Conservation (phyloP, 2,888 invertebrate genomes). For the Tetragonula carbonaria region DNA sequence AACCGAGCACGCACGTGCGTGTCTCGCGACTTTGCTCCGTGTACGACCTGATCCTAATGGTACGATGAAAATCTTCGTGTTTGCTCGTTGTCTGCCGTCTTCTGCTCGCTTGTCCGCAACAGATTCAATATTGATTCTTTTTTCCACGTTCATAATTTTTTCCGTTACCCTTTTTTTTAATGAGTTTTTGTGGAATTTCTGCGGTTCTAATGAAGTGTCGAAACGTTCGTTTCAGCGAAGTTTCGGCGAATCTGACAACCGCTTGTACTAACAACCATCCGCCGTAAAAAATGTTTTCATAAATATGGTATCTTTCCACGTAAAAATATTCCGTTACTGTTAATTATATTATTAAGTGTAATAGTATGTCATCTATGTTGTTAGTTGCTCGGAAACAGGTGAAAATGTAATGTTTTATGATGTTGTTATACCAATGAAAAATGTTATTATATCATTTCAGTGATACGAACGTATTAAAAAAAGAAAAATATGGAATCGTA, state of each 20-base stretch:
- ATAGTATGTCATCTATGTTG: background rate
- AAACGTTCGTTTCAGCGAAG: background rate
- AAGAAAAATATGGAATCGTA: background rate
- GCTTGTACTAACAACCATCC: no score
- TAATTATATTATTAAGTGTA: background rate
- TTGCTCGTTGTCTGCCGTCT: constrained; percentile 14
- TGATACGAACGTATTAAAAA: background rate
- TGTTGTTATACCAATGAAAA: background rate
- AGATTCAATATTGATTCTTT: constrained; percentile 12
- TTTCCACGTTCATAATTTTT: background rate
- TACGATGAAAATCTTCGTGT: constrained; percentile 6
- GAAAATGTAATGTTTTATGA: background rate
- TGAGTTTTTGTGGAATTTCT: background rate
- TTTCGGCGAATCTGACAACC: background rate
- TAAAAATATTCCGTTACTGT: no score
- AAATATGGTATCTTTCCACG: no score
- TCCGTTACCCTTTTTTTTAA: no score
- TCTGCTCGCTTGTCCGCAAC: background rate
- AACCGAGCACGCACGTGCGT: constrained; percentile 59
- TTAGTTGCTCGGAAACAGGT: background rate
- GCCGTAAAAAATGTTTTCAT: no score
- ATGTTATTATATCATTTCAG: background rate
- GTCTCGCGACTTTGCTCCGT: constrained; percentile 40
- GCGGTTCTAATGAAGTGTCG: background rate
- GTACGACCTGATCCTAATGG: constrained; percentile 2